These are phyloP conservation scores for Drosophila sp. DNA, from an alignment of 1,140 invertebrate species.

Conservation along the genomic window DNA sequence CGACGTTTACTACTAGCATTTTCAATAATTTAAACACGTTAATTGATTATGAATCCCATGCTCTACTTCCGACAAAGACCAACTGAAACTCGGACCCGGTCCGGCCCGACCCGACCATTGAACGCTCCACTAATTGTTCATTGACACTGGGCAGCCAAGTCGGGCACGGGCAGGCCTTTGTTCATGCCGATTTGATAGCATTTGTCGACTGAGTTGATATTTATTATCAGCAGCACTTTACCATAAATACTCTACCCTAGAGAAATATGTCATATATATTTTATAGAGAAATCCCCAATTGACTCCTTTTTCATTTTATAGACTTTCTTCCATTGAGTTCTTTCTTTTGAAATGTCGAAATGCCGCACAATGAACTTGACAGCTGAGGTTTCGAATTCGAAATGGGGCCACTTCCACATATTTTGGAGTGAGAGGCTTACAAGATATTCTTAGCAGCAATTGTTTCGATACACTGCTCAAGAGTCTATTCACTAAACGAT, in stretches of 20 bases:
- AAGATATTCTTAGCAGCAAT: neutral
- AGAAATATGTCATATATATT: constrained; percentile 18
- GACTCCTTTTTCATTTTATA: constrained; percentile 1
- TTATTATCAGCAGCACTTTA: constrained; percentile 4
- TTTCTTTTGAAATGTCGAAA: constrained; percentile 51
- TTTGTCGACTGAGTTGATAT: constrained; percentile 6
- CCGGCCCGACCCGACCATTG: constrained; percentile 63
- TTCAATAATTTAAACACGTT: constrained; percentile 76
- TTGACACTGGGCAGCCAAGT: constrained; percentile 49
- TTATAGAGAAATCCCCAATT: constrained; percentile 22
- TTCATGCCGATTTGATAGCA: constrained; percentile 72
- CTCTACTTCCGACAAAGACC: constrained; percentile 66
- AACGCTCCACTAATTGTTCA: constrained; percentile 79
- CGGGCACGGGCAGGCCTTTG: constrained; percentile 55
- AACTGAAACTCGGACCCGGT: constrained; percentile 38
- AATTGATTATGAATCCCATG: constrained; percentile 75
- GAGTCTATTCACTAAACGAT: neutral
- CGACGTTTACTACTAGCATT: constrained; percentile 52
- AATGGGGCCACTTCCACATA: constrained; percentile 41
- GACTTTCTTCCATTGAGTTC: neutral
- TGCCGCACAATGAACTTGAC: constrained; percentile 67
- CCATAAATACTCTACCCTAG: neutral
- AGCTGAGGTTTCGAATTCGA: constrained; percentile 41
- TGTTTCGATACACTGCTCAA: neutral
- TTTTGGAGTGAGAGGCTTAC: constrained; percentile 16